Conservation (phyloP, 92 coral and sea anemone genomes). For the Desmophyllum pertusum region DNA sequence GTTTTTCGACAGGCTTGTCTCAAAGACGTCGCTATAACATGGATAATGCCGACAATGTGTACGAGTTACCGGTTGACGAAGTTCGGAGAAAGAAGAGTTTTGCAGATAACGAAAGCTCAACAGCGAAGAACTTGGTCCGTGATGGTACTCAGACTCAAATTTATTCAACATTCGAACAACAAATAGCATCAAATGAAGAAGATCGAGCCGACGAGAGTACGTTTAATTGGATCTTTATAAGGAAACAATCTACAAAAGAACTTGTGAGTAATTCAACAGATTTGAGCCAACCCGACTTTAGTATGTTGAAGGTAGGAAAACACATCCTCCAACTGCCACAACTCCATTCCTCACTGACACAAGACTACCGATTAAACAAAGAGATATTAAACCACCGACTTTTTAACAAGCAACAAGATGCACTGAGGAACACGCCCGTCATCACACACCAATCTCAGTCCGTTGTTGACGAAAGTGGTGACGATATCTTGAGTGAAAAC, state of each 20-base stretch:
- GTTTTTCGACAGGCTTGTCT: conserved; percentile 7
- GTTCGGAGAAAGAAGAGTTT: neutral
- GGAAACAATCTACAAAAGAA: neutral
- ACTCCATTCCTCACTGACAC: conserved; percentile 1
- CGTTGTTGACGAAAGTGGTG: neutral
- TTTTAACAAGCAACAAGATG: neutral
- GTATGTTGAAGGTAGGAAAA: conserved; percentile 19
- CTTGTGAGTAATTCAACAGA: neutral
- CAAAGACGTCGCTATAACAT: conserved; percentile 9
- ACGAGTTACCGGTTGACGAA: conserved; percentile 3
- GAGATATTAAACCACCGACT: neutral
- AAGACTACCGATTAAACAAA: neutral
- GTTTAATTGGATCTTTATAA: neutral
- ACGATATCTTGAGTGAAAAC: neutral
- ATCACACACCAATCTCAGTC: neutral
- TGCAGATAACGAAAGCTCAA: neutral
- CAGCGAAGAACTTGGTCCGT: neutral
- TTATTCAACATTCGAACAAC: neutral
- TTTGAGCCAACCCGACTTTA: conserved; percentile 14
- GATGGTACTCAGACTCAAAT: neutral
- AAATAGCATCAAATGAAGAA: neutral
- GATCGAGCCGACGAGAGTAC: neutral
- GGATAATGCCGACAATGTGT: neutral
- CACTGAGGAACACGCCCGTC: neutral
- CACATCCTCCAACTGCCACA: conserved; percentile 9